These are phyloP conservation scores for Bubalus kerabau DNA, from an alignment of 2,113 vertebrate genomes.

Conservation along the genomic window DNA sequence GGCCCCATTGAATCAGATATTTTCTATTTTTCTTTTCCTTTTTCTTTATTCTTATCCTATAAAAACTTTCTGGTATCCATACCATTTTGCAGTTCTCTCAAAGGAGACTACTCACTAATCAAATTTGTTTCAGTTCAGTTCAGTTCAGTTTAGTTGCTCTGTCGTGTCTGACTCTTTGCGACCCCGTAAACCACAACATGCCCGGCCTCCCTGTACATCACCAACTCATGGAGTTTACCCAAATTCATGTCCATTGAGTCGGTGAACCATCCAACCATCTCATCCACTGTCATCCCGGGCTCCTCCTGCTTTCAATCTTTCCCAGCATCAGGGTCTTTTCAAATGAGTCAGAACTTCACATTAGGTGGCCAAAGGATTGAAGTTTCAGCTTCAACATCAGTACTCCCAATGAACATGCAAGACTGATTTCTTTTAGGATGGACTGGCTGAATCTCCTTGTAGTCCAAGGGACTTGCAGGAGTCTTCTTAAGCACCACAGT, in stretches of 20 bases:
- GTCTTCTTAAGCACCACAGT: neutral
- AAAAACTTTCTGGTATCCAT: neutral
- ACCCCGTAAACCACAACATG: neutral
- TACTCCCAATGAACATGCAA: neutral
- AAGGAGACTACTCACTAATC: neutral
- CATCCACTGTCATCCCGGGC: rapidly evolving
- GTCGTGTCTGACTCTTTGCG: rapidly evolving
- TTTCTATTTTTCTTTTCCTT: neutral
- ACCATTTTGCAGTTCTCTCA: neutral
- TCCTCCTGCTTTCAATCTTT: neutral
- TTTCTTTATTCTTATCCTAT: neutral
- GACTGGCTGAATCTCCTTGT: neutral
- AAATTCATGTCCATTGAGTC: neutral
- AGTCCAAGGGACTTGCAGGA: neutral
- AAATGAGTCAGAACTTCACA: neutral
- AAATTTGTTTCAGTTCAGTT: neutral
- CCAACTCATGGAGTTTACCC: neutral
- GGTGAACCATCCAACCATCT: neutral
- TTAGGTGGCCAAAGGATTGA: neutral
- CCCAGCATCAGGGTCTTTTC: neutral
- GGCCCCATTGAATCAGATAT: neutral
- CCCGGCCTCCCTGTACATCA: neutral
- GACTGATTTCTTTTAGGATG: neutral
- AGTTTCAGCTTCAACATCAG: neutral
- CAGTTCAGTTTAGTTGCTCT: neutral